Evolutionary conservation across 2,888 invertebrate genomes (phyloP).

Genomic region (Sphaerophoria rueppellii): DNA sequence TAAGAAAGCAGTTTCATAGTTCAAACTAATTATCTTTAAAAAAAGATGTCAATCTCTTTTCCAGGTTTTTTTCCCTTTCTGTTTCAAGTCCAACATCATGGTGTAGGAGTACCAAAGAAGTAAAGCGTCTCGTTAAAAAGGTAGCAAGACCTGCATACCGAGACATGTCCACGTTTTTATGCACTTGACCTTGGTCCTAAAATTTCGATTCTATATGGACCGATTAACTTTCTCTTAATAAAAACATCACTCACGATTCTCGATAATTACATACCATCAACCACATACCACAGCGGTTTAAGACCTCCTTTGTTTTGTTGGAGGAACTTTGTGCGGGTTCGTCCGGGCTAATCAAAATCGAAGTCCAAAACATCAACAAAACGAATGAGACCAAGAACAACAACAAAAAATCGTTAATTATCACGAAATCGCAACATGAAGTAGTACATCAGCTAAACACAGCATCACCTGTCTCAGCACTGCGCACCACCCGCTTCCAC

Average conservation of each 20-base stretch:
- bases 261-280: constrained; percentile 67
- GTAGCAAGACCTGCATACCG: not conserved
- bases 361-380: constrained; percentile 49
- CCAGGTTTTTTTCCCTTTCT: too few relatives aligned
- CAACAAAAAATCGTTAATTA: constrained; percentile 77
- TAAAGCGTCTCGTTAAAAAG: not conserved
- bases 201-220: constrained; percentile 40
- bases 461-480: constrained; percentile 73
- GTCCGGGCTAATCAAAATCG: constrained; percentile 50
- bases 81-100: too few relatives aligned
- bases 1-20: too few relatives aligned
- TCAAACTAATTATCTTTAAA: too few relatives aligned
- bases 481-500: constrained; percentile 38
- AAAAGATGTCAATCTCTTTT: too few relatives aligned
- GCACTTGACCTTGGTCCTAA: constrained; percentile 56
- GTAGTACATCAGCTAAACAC: constrained; percentile 74
- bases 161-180: constrained; percentile 34
- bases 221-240: constrained; percentile 72
- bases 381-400: constrained; percentile 27
- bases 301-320: constrained; percentile 58
- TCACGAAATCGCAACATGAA: constrained; percentile 78
- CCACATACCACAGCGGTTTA: constrained; percentile 61
- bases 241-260: constrained; percentile 72
- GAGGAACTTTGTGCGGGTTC: not conserved
- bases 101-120: not conserved